Percentiles rank a stretch among this genome's conserved stretches.
phyloP scores from a whole-genome alignment of 2,113 vertebrate species.

The Coreoperca whiteheadi region DNA sequence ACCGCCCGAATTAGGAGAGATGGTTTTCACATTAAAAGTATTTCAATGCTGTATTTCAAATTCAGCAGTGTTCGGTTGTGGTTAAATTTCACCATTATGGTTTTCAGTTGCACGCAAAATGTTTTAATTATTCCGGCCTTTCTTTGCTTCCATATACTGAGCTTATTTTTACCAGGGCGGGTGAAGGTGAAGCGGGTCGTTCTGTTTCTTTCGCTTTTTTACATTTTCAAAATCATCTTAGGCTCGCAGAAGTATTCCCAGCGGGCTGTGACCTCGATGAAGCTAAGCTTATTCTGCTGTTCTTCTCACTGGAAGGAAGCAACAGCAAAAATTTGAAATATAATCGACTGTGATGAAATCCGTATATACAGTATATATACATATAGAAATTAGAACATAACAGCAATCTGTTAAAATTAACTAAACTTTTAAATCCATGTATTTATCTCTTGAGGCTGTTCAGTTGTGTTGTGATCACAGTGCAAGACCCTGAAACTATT shows the following conservation, averaged over 20 bases:
- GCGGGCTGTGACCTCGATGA: conserved; percentile 7
- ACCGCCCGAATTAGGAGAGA: background rate
- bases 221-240: conserved; percentile 16
- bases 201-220: background rate
- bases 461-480: conserved; percentile 78
- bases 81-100: background rate
- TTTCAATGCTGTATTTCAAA: background rate
- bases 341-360: conserved; percentile 41
- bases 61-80: background rate
- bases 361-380: background rate
- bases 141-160: conserved; percentile 46
- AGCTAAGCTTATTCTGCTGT: conserved; percentile 47
- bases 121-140: background rate
- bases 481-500: conserved; percentile 71
- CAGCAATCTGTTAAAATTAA: conserved; percentile 29
- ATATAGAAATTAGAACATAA: background rate
- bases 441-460: conserved; percentile 68
- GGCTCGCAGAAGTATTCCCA: conserved; percentile 12
- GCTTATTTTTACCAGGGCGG: conserved; percentile 19
- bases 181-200: background rate
- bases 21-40: background rate
- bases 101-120: background rate
- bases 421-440: conserved; percentile 27
- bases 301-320: conserved; percentile 27
- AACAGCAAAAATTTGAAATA: conserved; percentile 25